Conservation (phyloP, 2,113 vertebrate genomes). For the Phyllostomus discolor region DNA sequence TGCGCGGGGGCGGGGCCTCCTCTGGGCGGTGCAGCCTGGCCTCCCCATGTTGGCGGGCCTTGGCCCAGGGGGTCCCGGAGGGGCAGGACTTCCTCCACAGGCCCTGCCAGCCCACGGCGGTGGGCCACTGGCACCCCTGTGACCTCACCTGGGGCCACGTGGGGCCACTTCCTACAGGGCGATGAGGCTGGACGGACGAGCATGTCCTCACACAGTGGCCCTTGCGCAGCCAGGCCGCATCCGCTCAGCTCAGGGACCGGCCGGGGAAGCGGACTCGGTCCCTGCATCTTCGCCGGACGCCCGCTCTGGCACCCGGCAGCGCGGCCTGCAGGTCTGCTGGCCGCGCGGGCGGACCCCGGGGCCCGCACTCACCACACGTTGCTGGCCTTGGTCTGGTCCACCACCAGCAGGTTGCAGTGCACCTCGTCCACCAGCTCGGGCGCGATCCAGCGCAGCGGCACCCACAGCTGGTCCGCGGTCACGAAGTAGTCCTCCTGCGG, state of each 20-base stretch:
- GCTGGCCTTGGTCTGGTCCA: slow-evolving; percentile 93
- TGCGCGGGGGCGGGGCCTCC: no score
- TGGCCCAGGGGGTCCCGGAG: background rate
- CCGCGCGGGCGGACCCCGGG: rapidly evolving
- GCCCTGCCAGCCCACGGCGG: background rate
- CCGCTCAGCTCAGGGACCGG: background rate
- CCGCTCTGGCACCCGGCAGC: rapidly evolving
- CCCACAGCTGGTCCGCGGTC: slow-evolving; percentile 92
- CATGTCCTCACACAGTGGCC: background rate
- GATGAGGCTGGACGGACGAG: background rate
- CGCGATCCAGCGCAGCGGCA: slow-evolving; percentile 96
- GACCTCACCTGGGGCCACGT: rapidly evolving
- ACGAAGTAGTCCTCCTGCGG: slow-evolving; percentile 94
- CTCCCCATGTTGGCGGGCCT: no score
- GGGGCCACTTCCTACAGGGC: background rate
- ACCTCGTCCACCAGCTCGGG: slow-evolving; percentile 96
- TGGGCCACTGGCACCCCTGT: background rate
- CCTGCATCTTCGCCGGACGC: rapidly evolving
- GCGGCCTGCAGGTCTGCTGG: rapidly evolving
- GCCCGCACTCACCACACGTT: slow-evolving; percentile 90
- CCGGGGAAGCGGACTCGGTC: background rate
- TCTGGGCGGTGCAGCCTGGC: background rate
- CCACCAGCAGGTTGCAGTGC: slow-evolving; percentile 93
- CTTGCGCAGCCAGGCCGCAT: background rate
- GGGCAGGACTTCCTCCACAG: background rate